Evolutionary conservation across 2,113 vertebrate genomes (phyloP), one percentile per base, ranked within the genome.

Genomic region (Rhinoptilus africanus): DNA sequence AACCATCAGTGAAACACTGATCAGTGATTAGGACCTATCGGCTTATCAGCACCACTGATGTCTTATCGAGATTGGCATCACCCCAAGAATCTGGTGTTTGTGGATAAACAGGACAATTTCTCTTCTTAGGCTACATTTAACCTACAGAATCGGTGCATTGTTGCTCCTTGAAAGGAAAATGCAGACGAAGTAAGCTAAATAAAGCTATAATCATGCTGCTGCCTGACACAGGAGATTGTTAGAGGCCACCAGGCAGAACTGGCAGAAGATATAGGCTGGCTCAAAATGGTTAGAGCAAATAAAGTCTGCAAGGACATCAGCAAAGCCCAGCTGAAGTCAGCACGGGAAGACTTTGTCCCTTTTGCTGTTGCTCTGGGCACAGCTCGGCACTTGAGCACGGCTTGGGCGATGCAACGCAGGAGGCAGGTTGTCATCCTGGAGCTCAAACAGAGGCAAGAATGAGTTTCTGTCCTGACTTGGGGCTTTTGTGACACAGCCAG

Each of bases 81-180:
- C 35, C 67, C 79, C 88, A 87, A 41, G 86, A 89, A 60, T 51
- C 56, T 57, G 83, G 17, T 64, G 91, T 91, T 91, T 95, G 88
- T 67, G 68, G 88, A 78, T 53, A 94, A 96, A 91, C 53, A 88
- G 82, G 66, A 71, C 30, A 24, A 43, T 78, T 85, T 68, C 48
- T 95, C 92, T 74, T 92, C 93, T 87, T 22, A 68, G 76, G 66
- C 56, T 60, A 41, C 43, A 39, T 64, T 80, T n/a, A 68, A 54
- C 8, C 14, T 9, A 15, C 64, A 75, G 73, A 94, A 81, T 87
- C 3, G 14, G 53, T 66, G 66, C 69, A 50, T 50, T 91, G 88
- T 62, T 92, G 68, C 68, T 94, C 53, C 76, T 91, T 89, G 76
- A 85, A 92, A 95, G 43, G 62, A 59, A 88, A 88, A 93, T 73